Evolutionary conservation across 2,113 vertebrate species (phyloP), one percentile per base, ranked within the genome.

Genomic region (Alaudala cheleensis): DNA sequence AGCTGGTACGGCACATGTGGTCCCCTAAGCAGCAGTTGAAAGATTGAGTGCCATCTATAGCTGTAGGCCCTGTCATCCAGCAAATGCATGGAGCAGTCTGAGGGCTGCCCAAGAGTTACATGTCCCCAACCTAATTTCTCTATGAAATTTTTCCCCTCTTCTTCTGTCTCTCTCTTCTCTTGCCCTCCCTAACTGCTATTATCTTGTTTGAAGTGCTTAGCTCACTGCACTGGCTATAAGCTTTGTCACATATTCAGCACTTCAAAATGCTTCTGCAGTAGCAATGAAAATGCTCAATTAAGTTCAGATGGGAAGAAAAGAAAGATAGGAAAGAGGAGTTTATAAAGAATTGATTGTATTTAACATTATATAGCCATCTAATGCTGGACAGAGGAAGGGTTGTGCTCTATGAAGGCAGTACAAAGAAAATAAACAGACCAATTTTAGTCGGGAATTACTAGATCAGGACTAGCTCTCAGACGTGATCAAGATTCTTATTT

Each of bases 1-100:
- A 81, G 12, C 0, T 44, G 14, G 8, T 49, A n/a, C 17, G 85
- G 61, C 31, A n/a, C 7, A 10, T 0, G 0, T 18, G 26, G 23
- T 34, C 6, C 44, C 3, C 18, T 25, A 51, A 64, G 26, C 6
- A 78, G 49, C 44, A 5, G 22, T 3, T 66, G 28, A 71, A 37
- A 80, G 3, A 34, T 0, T 44, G 26, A 61, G 9, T 40, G 25
- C 60, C 49, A 37, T 39, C 54, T 66, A 14, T 9, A 88, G 28
- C 23, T 39, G 12, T 7, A 42, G 56, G 40, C 6, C 12, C 57
- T 47, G 31, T 6, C 54, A 67, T 34, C 12, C 12, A 72, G 9
- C 26, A 14, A 61, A 42, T n/a, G 34, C 29, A 40, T 5, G 4
- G 12, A 62, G 44, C 47, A 73, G 12, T 39, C 10, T 16, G 14